Evolutionary conservation across 2,113 vertebrate species (phyloP), one percentile per base, ranked within the genome.

Genomic region (Trematomus loennbergii): DNA sequence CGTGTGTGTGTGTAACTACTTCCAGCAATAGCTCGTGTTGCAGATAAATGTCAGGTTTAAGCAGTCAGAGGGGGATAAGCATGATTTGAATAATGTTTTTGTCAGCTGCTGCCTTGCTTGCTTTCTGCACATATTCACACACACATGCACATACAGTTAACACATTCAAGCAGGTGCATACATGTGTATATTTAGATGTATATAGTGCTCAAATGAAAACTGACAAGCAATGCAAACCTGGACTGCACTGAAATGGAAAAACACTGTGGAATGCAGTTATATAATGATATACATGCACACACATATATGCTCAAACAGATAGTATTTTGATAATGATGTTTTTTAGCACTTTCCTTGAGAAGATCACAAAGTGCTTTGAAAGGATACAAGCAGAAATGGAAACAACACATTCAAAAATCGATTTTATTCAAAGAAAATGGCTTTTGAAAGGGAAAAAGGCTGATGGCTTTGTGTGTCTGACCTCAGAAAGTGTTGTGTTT

Each of bases 1-100:
- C 70, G 20, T 57, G 66, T 79, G 71, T 75, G 78, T 70, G 83
- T 79, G 72, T 60, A 10, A 15, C 45, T 36, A 22, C 48, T 75
- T 52, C 12, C 74, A 78, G 63, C 40, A 25, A 75, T 52, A 50
- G 72, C 82, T 87, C 73, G 55, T 78, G 63, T 83, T 88, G 79
- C 59, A 73, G 89, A 75, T 88, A 85, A 87, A 88, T 89, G 86
- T 89, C 87, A 87, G 65, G 72, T 85, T 90, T 84, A 67, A 85
- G 81, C 64, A 67, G 81, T 84, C 87, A 68, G 81, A 59, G 29
- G 62, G 82, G 66, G 52, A 87, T 83, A 69, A 87, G 72, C 66
- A 63, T 79, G 75, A 84, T 92, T 83, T 90, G 59, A 87, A 86
- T 88, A 82, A 89, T 87, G 81, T 86, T 73, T 72, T 84, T 85